Conservation (phyloP, 2,888 invertebrate species). For the Machimus atricapillus region DNA sequence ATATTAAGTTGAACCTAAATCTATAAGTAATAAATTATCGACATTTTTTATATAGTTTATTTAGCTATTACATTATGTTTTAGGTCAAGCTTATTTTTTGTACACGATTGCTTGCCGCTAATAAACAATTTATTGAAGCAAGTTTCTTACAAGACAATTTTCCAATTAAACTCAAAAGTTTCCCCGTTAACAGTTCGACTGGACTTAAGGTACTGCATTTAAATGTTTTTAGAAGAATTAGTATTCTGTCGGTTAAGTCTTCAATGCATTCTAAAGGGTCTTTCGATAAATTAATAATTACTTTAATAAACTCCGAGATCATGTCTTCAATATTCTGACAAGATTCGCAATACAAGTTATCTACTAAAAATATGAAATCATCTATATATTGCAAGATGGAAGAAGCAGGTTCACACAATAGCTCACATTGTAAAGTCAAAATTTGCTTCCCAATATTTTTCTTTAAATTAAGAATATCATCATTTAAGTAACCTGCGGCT, state of each 20-base stretch:
- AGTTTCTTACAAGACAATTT: conserved; percentile 1
- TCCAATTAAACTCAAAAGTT: neutral
- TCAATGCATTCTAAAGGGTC: neutral
- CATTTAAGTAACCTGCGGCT: neutral
- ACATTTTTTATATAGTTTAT: neutral
- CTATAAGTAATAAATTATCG: neutral
- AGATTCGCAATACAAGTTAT: neutral
- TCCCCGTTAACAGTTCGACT: neutral
- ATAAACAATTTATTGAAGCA: neutral
- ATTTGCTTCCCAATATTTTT: neutral
- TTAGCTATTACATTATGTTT: neutral
- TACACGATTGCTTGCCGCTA: neutral
- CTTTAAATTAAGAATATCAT: neutral
- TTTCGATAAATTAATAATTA: neutral
- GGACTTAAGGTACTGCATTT: neutral
- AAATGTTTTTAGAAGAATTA: neutral
- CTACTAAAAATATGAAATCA: neutral
- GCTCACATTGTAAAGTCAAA: neutral
- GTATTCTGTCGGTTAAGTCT: neutral
- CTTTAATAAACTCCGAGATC: neutral
- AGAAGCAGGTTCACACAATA: neutral
- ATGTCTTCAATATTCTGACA: neutral
- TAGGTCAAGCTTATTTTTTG: neutral
- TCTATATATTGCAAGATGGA: neutral
- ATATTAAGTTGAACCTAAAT: neutral